Conservation (phyloP, 37 sponge, comb jelly and placozoan species). For the Agelas oroides region DNA sequence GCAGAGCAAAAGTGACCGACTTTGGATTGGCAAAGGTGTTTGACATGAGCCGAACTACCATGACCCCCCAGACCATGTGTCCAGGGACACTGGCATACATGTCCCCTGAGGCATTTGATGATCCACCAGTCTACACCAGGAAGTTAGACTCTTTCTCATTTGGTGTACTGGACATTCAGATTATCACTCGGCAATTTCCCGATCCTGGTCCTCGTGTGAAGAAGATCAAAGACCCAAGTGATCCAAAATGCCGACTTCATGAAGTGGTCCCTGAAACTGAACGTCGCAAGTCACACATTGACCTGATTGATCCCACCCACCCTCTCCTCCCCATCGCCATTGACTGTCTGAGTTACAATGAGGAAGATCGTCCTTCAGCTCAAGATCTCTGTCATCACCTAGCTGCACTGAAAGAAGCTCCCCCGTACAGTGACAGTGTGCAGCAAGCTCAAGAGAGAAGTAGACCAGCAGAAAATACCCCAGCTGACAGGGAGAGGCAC, state of each 20-base stretch:
- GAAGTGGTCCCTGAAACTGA: not conserved
- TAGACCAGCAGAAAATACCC: too few species aligned
- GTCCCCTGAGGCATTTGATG: conserved; percentile 23
- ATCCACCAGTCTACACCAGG: not conserved
- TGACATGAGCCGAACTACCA: not conserved
- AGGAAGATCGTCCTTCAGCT: not conserved
- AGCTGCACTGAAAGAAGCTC: not conserved
- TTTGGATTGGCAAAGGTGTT: conserved; percentile 11
- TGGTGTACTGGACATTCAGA: conserved; percentile 23
- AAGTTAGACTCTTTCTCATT: conserved; percentile 22
- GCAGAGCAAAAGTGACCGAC: not conserved
- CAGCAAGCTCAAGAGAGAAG: too few species aligned
- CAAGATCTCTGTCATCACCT: not conserved
- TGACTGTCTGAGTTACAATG: conserved; percentile 6
- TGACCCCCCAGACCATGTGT: conserved; percentile 4
- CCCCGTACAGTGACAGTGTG: too few species aligned
- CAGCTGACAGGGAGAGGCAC: too few species aligned
- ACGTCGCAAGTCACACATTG: not conserved
- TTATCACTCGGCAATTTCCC: conserved; percentile 5
- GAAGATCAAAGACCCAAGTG: not conserved
- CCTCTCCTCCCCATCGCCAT: conserved; percentile 15
- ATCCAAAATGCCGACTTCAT: too few species aligned
- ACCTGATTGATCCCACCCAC: not conserved
- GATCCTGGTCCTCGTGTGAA: not conserved
- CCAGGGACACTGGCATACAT: conserved; percentile 25